A percentile compares a stretch with the other conserved stretches of the same genome.
Evolutionary conservation across 2,113 vertebrate genomes (phyloP).

Genomic region (Corythaixoides concolor): DNA sequence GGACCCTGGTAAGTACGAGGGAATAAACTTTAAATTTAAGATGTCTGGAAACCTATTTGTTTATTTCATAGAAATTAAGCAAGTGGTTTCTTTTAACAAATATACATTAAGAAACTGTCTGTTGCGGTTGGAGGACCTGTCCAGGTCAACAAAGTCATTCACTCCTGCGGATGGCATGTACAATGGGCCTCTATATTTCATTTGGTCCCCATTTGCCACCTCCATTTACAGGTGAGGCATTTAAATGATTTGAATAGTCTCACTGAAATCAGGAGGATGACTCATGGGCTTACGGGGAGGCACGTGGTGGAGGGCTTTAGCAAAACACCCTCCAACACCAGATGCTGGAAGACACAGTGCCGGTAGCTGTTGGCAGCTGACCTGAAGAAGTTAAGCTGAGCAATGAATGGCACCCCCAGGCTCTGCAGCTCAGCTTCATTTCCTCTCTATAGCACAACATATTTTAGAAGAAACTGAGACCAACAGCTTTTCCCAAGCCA

Average conservation of each 20-base stretch:
- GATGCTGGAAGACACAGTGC: neutral
- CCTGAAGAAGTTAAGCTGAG: neutral
- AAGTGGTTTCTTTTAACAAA: neutral
- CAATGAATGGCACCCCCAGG: neutral
- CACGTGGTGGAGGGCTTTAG: neutral
- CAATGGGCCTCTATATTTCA: neutral
- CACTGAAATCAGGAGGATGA: neutral
- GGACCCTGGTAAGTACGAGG: neutral
- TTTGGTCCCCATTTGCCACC: neutral
- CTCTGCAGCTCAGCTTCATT: neutral
- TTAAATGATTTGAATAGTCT: neutral
- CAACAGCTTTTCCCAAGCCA: neutral
- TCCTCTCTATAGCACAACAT: constrained; percentile 7
- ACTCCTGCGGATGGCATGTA: neutral
- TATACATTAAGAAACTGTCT: neutral
- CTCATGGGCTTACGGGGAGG: neutral
- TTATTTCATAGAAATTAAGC: neutral
- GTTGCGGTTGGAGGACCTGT: neutral
- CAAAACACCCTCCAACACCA: neutral
- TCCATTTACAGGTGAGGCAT: neutral
- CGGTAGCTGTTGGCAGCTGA: constrained; percentile 25
- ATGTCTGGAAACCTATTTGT: neutral
- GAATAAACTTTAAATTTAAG: neutral
- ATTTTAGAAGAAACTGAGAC: constrained; percentile 31
- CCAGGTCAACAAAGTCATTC: neutral